These are phyloP conservation scores for Conus ventricosus DNA, from an alignment of 1,140 invertebrate genomes.

Conservation along the genomic window DNA sequence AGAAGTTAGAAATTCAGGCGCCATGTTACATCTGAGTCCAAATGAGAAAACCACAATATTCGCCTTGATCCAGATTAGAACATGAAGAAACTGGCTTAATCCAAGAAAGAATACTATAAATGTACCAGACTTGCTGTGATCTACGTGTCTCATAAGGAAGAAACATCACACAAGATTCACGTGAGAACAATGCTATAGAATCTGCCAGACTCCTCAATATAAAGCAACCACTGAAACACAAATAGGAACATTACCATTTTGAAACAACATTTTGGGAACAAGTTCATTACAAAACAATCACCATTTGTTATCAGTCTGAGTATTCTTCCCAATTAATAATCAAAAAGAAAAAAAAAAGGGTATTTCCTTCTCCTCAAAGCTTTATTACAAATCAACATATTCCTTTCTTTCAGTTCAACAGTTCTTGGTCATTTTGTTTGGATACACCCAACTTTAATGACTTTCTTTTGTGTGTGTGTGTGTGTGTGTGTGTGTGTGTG, in stretches of 20 bases:
- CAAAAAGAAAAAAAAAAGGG: neutral
- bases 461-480: no score
- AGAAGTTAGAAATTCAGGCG: neutral
- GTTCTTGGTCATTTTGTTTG: no score
- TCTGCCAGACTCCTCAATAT: neutral
- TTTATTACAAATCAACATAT: neutral
- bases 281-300: neutral
- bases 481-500: no score
- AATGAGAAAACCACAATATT: neutral
- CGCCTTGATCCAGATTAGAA: neutral
- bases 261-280: neutral
- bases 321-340: neutral
- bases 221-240: neutral
- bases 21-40: constrained; percentile 1
- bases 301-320: neutral
- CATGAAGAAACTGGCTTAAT: neutral
- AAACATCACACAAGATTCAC: neutral
- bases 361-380: neutral
- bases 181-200: neutral
- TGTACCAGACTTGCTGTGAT: neutral
- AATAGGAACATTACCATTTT: constrained; percentile 1
- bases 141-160: neutral
- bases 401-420: no score
- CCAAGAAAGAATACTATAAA: neutral
- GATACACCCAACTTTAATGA: no score